phyloP scores from a whole-genome alignment of 2,888 invertebrate species.

The Heteromyza rotundicornis region DNA sequence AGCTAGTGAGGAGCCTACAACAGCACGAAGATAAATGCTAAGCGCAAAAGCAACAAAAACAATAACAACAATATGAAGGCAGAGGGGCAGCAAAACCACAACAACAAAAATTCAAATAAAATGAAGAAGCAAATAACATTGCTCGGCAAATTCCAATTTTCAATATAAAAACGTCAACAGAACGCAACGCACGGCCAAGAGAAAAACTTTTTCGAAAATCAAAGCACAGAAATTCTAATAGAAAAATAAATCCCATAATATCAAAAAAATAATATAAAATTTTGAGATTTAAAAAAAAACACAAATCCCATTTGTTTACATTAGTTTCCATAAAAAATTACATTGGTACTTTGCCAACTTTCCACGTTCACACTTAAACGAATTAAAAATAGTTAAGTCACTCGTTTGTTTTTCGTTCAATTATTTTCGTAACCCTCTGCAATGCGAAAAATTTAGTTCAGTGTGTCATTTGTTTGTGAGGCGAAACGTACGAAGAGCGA shows the following conservation, averaged over 20 bases:
- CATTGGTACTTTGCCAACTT: background rate
- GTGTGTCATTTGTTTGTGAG: slow-evolving; percentile 15
- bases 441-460: slow-evolving; percentile 3
- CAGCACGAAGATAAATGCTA: too few relatives aligned
- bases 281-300: background rate
- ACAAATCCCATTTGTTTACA: background rate
- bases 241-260: background rate
- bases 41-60: background rate
- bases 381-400: background rate
- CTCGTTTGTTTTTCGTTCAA: background rate
- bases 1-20: too few relatives aligned
- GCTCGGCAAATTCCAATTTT: background rate
- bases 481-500: background rate
- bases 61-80: background rate
- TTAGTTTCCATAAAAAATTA: background rate
- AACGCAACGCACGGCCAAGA: background rate
- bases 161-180: background rate
- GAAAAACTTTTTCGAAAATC: slow-evolving; percentile 9
- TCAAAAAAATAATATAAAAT: background rate
- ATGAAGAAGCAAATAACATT: too few relatives aligned
- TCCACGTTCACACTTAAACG: background rate
- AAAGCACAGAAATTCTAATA: slow-evolving; percentile 1
- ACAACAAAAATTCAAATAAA: background rate
- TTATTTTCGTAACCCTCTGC: background rate
- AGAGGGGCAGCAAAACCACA: background rate